A percentile compares a stretch with the other conserved stretches of the same genome.
phyloP scores from a whole-genome alignment of 2,888 invertebrate genomes.

The Gastracanthus pulcherrimus region DNA sequence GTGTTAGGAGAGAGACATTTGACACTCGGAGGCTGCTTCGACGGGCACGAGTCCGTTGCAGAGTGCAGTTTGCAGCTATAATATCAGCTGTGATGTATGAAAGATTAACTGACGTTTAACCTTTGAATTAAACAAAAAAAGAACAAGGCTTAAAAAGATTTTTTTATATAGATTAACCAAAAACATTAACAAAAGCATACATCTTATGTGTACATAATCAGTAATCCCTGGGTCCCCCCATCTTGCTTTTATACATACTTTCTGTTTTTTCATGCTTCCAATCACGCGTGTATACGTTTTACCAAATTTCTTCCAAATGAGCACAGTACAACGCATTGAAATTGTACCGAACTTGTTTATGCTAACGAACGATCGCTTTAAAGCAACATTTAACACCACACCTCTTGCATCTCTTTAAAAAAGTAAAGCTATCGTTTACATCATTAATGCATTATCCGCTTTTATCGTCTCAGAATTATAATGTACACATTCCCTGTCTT shows the following conservation, averaged over 20 bases:
- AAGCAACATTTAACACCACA: conserved; percentile 52
- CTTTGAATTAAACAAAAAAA: conserved; percentile 43
- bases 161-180: conserved; percentile 49
- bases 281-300: conserved; percentile 52
- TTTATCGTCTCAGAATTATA: conserved; percentile 44
- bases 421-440: conserved; percentile 44
- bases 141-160: conserved; percentile 46
- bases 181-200: conserved; percentile 57
- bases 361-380: conserved; percentile 64
- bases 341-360: conserved; percentile 27
- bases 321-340: conserved; percentile 48
- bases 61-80: conserved; percentile 75
- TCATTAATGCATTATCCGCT: conserved; percentile 60
- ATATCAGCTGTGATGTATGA: conserved; percentile 73
- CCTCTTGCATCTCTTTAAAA: conserved; percentile 29
- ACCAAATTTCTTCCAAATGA: conserved; percentile 49
- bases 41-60: conserved; percentile 69
- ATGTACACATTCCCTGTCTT: conserved; percentile 42
- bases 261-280: conserved; percentile 59
- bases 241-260: conserved; percentile 54
- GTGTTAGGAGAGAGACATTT: conserved; percentile 76
- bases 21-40: conserved; percentile 74
- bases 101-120: conserved; percentile 63
- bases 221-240: conserved; percentile 45
- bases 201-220: conserved; percentile 59